Conservation (phyloP, 2,113 vertebrate species). For the Synchiropus splendidus region DNA sequence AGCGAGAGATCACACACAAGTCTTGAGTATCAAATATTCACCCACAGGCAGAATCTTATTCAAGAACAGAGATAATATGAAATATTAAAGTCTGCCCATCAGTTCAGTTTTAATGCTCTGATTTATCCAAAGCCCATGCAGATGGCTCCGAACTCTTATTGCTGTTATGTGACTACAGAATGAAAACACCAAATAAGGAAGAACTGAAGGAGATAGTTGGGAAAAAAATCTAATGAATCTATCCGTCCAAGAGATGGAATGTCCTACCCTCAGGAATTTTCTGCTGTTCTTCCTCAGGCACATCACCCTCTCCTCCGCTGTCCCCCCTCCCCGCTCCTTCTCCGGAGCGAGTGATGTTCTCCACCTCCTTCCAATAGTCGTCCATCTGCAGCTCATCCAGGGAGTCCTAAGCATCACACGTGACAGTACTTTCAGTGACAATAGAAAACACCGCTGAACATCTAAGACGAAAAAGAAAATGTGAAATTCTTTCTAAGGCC, state of each 20-base stretch:
- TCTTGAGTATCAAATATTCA: too few relatives aligned
- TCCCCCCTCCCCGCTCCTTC: constrained; percentile 60
- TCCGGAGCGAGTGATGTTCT: constrained; percentile 78
- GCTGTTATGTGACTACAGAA: neutral
- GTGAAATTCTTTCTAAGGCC: too few relatives aligned
- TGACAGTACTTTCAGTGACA: too few relatives aligned
- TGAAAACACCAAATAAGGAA: neutral
- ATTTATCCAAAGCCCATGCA: too few relatives aligned
- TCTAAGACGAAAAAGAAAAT: too few relatives aligned
- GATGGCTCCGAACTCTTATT: too few relatives aligned
- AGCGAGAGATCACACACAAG: constrained; percentile 7
- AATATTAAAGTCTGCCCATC: too few relatives aligned
- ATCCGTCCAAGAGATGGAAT: neutral
- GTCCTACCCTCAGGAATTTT: constrained; percentile 85
- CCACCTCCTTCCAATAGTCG: constrained; percentile 87
- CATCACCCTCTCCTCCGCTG: constrained; percentile 66
- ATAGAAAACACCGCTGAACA: too few relatives aligned
- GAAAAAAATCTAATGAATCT: neutral
- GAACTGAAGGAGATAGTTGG: neutral
- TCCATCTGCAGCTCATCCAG: constrained; percentile 85
- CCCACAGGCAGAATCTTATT: too few relatives aligned
- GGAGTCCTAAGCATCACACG: too few relatives aligned
- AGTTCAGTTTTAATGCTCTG: too few relatives aligned
- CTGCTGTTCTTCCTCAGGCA: constrained; percentile 72
- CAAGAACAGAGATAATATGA: too few relatives aligned